phyloP scores from a whole-genome alignment of 2,888 invertebrate species.

The Pediacus dermestoides region DNA sequence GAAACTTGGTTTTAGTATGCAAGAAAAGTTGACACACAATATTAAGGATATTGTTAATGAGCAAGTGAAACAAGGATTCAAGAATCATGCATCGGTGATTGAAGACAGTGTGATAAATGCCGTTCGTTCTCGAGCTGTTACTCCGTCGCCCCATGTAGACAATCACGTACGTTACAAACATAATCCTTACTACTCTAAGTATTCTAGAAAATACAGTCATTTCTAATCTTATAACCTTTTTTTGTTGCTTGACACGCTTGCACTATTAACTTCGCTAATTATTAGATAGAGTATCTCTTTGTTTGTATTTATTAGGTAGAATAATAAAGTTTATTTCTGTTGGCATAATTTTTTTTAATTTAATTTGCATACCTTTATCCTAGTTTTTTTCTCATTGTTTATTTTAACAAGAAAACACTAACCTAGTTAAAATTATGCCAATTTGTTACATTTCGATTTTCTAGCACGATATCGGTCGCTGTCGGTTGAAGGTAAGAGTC shows the following conservation, averaged over 20 bases:
- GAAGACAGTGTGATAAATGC: constrained; percentile 59
- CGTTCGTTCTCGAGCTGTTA: constrained; percentile 68
- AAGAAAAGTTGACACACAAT: constrained; percentile 45
- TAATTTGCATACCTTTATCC: not conserved
- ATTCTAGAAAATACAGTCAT: too few species aligned
- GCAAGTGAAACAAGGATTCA: constrained; percentile 52
- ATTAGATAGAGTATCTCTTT: too few species aligned
- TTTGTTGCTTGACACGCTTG: too few species aligned
- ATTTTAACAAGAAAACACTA: too few species aligned
- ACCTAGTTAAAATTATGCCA: too few species aligned
- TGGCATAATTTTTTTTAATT: not conserved
- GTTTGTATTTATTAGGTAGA: not conserved
- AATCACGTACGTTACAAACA: constrained; percentile 46
- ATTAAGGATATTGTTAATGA: constrained; percentile 48
- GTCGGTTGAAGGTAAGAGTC: too few species aligned
- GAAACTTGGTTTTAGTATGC: constrained; percentile 43
- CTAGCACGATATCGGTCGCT: too few species aligned
- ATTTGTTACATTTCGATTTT: too few species aligned
- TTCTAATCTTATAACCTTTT: too few species aligned
- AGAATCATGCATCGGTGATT: constrained; percentile 58
- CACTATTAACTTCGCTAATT: too few species aligned
- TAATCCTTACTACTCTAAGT: not conserved
- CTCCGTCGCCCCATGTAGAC: constrained; percentile 66
- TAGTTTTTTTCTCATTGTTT: too few species aligned
- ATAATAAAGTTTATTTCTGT: constrained; percentile 1